Conservation (phyloP, 2,113 vertebrate genomes). For the Dicentrarchus labrax region DNA sequence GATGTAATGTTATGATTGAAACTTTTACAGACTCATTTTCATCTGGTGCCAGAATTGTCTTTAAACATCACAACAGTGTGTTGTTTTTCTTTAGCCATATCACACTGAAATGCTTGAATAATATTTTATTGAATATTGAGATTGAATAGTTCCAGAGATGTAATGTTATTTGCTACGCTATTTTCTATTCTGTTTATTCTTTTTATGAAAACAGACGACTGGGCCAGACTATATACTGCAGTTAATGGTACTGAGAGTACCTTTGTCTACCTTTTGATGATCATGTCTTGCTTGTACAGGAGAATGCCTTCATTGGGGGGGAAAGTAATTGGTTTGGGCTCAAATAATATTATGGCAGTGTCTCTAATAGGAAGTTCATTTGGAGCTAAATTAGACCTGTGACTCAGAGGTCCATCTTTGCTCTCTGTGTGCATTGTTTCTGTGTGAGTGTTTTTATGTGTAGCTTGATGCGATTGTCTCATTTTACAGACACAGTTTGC, state of each 20-base stretch:
- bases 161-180: not conserved
- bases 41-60: not conserved
- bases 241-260: slow-evolving; percentile 11
- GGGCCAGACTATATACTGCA: not conserved
- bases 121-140: not conserved
- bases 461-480: not conserved
- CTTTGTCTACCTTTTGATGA: slow-evolving; percentile 49
- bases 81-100: not conserved
- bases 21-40: not conserved
- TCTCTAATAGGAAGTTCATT: slow-evolving; percentile 49
- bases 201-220: slow-evolving; percentile 24
- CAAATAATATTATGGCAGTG: slow-evolving; percentile 44
- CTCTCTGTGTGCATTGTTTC: slow-evolving; percentile 26
- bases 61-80: not conserved
- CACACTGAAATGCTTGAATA: not conserved
- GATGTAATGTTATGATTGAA: not conserved
- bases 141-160: slow-evolving; percentile 2
- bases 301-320: slow-evolving; percentile 14
- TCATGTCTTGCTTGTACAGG: slow-evolving; percentile 47
- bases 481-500: not conserved
- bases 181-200: slow-evolving; percentile 21
- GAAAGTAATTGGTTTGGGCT: slow-evolving; percentile 47
- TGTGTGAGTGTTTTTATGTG: not conserved
- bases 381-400: slow-evolving; percentile 40
- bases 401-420: slow-evolving; percentile 34